Evolutionary conservation across 2,888 invertebrate species (phyloP), one percentile per base, ranked within the genome.

Genomic region (Trissolcus japonicus): DNA sequence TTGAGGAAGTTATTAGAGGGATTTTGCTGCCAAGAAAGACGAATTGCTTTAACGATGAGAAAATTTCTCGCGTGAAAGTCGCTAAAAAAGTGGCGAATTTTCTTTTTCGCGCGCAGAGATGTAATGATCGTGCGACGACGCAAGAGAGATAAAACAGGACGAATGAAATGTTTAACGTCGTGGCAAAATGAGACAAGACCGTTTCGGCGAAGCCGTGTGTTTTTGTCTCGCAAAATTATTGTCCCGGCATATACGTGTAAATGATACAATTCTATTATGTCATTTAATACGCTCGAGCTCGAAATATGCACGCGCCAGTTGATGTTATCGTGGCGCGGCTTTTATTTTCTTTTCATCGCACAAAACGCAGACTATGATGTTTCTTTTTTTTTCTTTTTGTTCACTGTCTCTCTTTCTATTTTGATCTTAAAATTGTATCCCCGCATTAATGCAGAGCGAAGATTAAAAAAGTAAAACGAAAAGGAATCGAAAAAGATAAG

Each of bases 181-280:
- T 61, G 35, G 51, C 35, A 59, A 69, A 61, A 46, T 53, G 17
- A 13, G 51, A 46, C 46, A 46, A 46, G 53, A 43, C 35, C 19
- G 35, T 25, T 66, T 50, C 40, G 56, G 11, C 11, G 61, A 41
- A 60, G 3, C 16, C 60, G 40, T 25, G 68, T 55, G 56, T 56
- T 69, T 62, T 63, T 57, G 55, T 53, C 46, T 19, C 13, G 57
- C 6, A 46, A 46, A 46, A 46, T 46, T 46, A 35, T 35, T 35
- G 35, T 35, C 16, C n/a, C 46, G 46, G 14, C 1, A 16, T 14
- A 16, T 46, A 16, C 16, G 16, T 74, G 67, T 62, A 74, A 74
- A 67, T 61, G 74, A 74, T 67, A 74, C 35, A 56, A 62, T 74
- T 74, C 61, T 57, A 67, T 74, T 67, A 67, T 74, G 74, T 63